Conservation (phyloP, 2,113 vertebrate species). For the Onychostoma macrolepis region DNA sequence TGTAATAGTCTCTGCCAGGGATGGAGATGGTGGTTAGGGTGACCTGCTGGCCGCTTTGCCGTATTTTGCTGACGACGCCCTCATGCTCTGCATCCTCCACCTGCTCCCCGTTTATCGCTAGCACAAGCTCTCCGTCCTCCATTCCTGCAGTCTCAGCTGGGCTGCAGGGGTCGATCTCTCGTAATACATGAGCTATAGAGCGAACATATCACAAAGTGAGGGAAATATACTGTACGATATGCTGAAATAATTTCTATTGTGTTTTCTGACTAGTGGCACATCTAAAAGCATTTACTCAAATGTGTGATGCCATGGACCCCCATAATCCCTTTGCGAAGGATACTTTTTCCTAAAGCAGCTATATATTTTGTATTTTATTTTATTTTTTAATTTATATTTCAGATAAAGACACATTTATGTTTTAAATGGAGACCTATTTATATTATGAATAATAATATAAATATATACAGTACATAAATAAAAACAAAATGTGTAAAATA, state of each 20-base stretch:
- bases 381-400: not conserved
- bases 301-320: not conserved
- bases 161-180: conserved; percentile 85
- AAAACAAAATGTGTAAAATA: not conserved
- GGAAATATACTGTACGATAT: not conserved
- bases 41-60: conserved; percentile 73
- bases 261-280: not conserved
- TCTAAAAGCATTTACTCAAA: not conserved
- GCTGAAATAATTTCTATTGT: not conserved
- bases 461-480: not conserved
- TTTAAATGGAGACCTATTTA: not conserved
- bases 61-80: conserved; percentile 81
- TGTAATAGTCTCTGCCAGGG: conserved; percentile 80
- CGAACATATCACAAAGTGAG: not conserved
- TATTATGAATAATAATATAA: not conserved
- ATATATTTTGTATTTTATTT: not conserved
- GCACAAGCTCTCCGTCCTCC: conserved; percentile 86
- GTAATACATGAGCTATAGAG: conserved; percentile 82
- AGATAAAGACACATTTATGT: not conserved
- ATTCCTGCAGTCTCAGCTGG: conserved; percentile 87
- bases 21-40: conserved; percentile 79
- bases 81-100: conserved; percentile 83
- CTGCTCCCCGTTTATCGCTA: conserved; percentile 87
- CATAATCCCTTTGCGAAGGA: not conserved
- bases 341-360: not conserved